Percentiles rank a stretch among this genome's conserved stretches.
These are phyloP conservation scores for Bombyx mandarina DNA, from an alignment of 1,140 invertebrate species.

Conservation along the genomic window DNA sequence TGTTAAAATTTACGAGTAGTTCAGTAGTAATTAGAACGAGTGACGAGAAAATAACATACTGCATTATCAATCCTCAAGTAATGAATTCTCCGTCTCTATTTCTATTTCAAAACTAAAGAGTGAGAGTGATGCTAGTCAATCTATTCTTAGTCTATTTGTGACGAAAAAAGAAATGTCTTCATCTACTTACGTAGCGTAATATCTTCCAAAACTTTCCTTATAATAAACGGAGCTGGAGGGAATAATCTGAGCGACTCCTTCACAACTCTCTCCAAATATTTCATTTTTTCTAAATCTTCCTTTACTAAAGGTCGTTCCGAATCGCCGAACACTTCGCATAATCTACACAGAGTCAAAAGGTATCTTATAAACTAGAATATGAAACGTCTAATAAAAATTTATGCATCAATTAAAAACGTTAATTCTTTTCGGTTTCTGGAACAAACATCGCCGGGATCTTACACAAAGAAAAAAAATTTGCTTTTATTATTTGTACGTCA, in stretches of 20 bases:
- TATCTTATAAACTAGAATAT: no score
- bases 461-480: no score
- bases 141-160: background rate
- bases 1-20: no score
- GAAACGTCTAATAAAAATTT: background rate
- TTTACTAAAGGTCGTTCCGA: slow-evolving; percentile 30
- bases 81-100: no score
- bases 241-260: slow-evolving; percentile 69
- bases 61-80: no score
- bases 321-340: slow-evolving; percentile 36
- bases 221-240: background rate
- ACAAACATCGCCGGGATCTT: no score
- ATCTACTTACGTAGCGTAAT: slow-evolving; percentile 42
- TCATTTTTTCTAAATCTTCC: slow-evolving; percentile 52
- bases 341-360: slow-evolving; percentile 13
- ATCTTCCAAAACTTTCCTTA: slow-evolving; percentile 46
- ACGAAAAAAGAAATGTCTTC: slow-evolving; percentile 2
- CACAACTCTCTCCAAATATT: slow-evolving; percentile 80
- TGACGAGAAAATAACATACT: no score
- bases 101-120: background rate
- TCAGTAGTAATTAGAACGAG: no score
- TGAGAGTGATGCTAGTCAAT: no score
- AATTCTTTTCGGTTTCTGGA: no score
- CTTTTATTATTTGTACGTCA: no score
- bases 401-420: background rate